Base-by-base conservation (phyloP, 2,113 vertebrate species). In the Cavia porcellus region DNA sequence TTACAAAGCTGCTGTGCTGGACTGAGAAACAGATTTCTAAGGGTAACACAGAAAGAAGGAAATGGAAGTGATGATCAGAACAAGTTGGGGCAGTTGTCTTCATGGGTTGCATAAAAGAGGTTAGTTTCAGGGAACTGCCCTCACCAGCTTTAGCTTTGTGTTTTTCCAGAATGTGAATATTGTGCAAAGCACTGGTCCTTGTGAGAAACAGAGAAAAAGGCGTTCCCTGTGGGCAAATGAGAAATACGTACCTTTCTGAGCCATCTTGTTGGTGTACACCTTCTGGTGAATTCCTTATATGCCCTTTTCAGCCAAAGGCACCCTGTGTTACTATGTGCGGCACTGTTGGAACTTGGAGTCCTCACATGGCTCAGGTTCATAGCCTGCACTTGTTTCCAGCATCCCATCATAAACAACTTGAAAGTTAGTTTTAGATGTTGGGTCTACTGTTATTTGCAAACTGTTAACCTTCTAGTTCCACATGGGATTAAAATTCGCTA, bases 271-370 rank as follows among this genome's bases (percentile, higher is more conserved):
- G 25, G 13, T 25, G 22, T 24, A 14, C 6, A 61, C 22, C 11
- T 84, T 75, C 68, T 32, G 50, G 72, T 72, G 30, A 59, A 8
- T 47, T 68, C 14, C 61, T 14, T 24, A 2, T 82, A 66, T 1
- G 5, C 3, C 12, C 6, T 30, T 17, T 5, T 81, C 35, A 59
- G 68, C 24, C 74, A 87, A 72, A 90, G 9, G 82, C 19, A 19
- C 0, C 2, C 24, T 74, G 59, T 7, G 1, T 2, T 25, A 32
- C 52, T 14, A 45, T 42, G 50, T 0, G 4, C 0, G 2, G 47
- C 1, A 9, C 8, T 72, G 38, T 38, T 9, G 68, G 15, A n/a
- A 70, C 68, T n/a, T 30, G 0, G 35, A 25, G 11, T 15, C 47
- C 92, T 28, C 28, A 3, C 22, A 10, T 0, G 25, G 17, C 55